These are phyloP conservation scores for Zaprionus vittiger DNA, from an alignment of 1,140 invertebrate genomes.

Conservation along the genomic window DNA sequence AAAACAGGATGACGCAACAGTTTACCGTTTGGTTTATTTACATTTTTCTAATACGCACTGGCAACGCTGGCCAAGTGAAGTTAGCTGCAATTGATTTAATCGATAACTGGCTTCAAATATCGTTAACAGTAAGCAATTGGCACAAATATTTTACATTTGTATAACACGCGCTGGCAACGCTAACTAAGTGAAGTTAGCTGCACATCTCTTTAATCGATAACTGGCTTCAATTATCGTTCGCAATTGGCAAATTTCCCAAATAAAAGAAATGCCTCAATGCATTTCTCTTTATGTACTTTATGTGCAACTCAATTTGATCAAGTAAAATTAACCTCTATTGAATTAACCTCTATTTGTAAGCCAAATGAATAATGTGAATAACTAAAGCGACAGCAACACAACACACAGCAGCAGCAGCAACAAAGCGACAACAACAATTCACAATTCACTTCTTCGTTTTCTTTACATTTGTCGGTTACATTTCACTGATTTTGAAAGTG, in stretches of 20 bases:
- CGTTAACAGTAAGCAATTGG: too few species aligned
- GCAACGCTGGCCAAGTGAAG: neutral
- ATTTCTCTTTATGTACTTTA: conserved; percentile 62
- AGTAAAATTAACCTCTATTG: conserved; percentile 73
- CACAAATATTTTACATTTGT: neutral
- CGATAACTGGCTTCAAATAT: neutral
- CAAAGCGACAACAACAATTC: conserved; percentile 61
- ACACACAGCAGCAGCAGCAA: conserved; percentile 47
- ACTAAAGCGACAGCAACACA: conserved; percentile 57
- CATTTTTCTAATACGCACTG: neutral
- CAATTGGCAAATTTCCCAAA: neutral
- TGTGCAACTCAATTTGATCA: conserved; percentile 68
- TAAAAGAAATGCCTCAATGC: conserved; percentile 10
- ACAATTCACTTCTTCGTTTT: conserved; percentile 38
- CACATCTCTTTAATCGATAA: neutral
- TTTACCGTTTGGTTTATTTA: neutral
- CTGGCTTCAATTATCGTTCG: neutral
- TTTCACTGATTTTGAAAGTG: conserved; percentile 83
- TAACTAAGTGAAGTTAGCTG: neutral
- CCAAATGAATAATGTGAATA: conserved; percentile 79
- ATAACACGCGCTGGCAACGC: neutral
- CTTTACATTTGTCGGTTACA: conserved; percentile 65
- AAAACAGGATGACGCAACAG: neutral
- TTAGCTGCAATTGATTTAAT: neutral
- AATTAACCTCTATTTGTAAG: conserved; percentile 82